Evolutionary conservation across 2,888 invertebrate genomes (phyloP), one percentile per base, ranked within the genome.

Genomic region (Eubasilissa splendida): DNA sequence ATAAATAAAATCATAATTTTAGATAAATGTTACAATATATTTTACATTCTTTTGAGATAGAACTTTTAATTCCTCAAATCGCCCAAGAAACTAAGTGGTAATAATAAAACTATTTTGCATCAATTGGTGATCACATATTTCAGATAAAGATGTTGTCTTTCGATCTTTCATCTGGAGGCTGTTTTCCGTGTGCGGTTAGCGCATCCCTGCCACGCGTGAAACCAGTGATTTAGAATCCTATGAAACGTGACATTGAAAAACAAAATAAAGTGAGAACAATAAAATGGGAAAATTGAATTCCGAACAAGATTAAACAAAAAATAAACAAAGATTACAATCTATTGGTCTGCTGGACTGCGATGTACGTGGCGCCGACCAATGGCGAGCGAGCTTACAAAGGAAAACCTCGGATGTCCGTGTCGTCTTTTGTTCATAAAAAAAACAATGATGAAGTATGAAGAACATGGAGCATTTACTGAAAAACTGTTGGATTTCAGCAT

Each of bases 331-430:
- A 4, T 22, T 22, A 42, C 76, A 52, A 11, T 53, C 63, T 52
- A 53, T 65, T 22, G 65, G 60, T 42, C 58, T 74, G 54, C 42
- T 74, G 56, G 74, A 14, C 76, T 60, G 76, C 76, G 2, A 31
- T 63, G 53, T 42, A 76, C 42, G 76, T 63, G 60, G 33, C 52
- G 50, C 53, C 53, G 52, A 42, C 76, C 76, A 76, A 76, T 74
- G 42, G 74, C 58, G 74, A 59, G 11, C 52, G n/a, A 50, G 11
- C 22, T 14, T 42, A 76, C 63, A 60, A 63, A 63, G 63, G 31
- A 76, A 60, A 76, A 52, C 58, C 74, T 75, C 42, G 59, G 59
- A 75, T 59, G 56, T 75, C 74, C 74, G 74, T 75, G 59, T 75
- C 74, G 74, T 75, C 74, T 33, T 75, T 42, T 42, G 50, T 75